These are phyloP conservation scores for Nannoperca obscura DNA, from an alignment of 2,797 vertebrate species.

Conservation along the genomic window DNA sequence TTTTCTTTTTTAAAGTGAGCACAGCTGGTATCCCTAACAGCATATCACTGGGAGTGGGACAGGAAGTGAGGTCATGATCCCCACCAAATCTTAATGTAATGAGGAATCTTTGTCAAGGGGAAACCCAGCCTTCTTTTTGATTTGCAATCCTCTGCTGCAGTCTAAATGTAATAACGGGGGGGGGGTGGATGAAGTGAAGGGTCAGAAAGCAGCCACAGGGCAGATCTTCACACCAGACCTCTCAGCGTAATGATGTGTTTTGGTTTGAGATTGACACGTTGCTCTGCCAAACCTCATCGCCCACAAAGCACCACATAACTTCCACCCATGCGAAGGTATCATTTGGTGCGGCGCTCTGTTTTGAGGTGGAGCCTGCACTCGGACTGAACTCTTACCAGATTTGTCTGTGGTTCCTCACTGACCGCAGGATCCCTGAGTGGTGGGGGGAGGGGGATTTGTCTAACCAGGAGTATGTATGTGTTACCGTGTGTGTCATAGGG, in stretches of 20 bases:
- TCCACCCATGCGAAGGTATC: slow-evolving; percentile 44
- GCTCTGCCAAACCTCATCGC: slow-evolving; percentile 37
- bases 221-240: slow-evolving; percentile 51
- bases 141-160: slow-evolving; percentile 30
- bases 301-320: slow-evolving; percentile 24
- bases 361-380: slow-evolving; percentile 68
- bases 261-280: slow-evolving; percentile 52
- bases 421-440: slow-evolving; percentile 54
- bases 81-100: slow-evolving; percentile 36
- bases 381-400: slow-evolving; percentile 65
- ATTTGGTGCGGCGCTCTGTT: slow-evolving; percentile 48
- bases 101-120: slow-evolving; percentile 44
- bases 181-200: slow-evolving; percentile 50
- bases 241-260: slow-evolving; percentile 51
- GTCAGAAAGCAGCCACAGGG: slow-evolving; percentile 31
- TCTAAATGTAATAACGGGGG: slow-evolving; percentile 45
- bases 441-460: slow-evolving; percentile 61
- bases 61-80: slow-evolving; percentile 77
- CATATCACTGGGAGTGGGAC: slow-evolving; percentile 71
- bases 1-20: slow-evolving; percentile 61
- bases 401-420: slow-evolving; percentile 55
- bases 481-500: slow-evolving; percentile 42
- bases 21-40: slow-evolving; percentile 80
- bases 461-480: slow-evolving; percentile 56
- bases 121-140: slow-evolving; percentile 37